Base-by-base conservation (phyloP, 1,140 invertebrate species). In the Diachasma alloeum region DNA sequence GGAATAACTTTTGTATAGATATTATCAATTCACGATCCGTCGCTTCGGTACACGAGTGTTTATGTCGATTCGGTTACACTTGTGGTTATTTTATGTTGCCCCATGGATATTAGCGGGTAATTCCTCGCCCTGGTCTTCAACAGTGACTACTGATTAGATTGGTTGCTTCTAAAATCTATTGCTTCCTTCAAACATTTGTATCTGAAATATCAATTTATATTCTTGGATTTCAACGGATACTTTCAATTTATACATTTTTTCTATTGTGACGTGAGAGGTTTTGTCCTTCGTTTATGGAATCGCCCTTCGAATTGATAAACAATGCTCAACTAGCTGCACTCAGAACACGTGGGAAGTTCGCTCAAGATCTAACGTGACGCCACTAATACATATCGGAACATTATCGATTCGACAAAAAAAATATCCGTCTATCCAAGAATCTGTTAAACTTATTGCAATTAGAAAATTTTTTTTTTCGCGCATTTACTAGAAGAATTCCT, bases 41-140 rank as follows among this genome's bases (percentile, higher is more conserved):
- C 81, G 66, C 13, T 3, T 13, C 42, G 37, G 67, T 67, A 56
- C 71, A 70, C 46, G 77, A 78, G 53, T 79, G 74, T 83, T 82
- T 83, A 83, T 81, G 73, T 82, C 78, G 76, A 77, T 68, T 31
- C 69, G 44, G 37, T 39, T 83, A 80, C 83, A 83, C 81, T 80
- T 84, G 81, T 82, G 72, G 74, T 78, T 82, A 82, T 80, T 83
- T 84, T 83, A 84, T 81, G 81, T 80, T 82, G 81, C 79, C 77
- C 81, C 63, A 77, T 75, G 78, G 81, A 82, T 82, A 79, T 24
- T 78, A 26, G 46, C 79, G 78, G 56, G 73, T 83, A 82, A 83
- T 83, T 83, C 80, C 59, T 24, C 24, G 24, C 19, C 10, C 24
- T 63, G 10, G 11, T 53, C 59, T 22, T 26, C 59, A 26, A 26